phyloP scores from a whole-genome alignment of 2,113 vertebrate genomes.

The Zosterops hypoxanthus region DNA sequence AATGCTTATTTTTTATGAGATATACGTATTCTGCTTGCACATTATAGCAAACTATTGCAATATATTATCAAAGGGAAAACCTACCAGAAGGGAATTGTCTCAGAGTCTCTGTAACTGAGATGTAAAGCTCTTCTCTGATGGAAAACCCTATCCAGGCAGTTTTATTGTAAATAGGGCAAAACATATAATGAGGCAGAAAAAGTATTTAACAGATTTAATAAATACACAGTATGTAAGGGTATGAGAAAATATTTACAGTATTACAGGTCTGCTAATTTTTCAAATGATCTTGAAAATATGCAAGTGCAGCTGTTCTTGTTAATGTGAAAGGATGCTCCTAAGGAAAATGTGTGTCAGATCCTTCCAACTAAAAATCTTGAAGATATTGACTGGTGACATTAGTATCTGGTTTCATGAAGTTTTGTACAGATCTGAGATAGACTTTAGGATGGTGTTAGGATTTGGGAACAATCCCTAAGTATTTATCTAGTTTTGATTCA shows the following conservation, averaged over 20 bases:
- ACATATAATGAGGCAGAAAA: not conserved
- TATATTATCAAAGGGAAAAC: not conserved
- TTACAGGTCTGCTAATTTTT: not conserved
- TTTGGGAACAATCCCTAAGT: not conserved
- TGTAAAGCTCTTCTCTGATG: not conserved
- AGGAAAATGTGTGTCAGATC: not conserved
- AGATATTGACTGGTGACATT: not conserved
- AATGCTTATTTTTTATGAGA: not conserved
- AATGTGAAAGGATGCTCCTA: not conserved
- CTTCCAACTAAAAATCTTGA: not conserved
- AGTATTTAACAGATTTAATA: not conserved
- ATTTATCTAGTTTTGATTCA: not conserved
- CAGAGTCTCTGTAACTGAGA: not conserved
- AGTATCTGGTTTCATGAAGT: not conserved
- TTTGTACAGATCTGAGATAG: not conserved
- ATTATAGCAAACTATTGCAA: not conserved
- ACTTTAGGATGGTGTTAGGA: not conserved
- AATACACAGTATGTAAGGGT: not conserved
- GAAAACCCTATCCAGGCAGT: not conserved
- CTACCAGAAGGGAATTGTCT: not conserved
- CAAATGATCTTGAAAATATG: not conserved
- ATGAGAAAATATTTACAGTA: not conserved
- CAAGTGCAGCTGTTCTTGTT: not conserved
- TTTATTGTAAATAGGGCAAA: not conserved
- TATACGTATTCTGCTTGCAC: not conserved